Evolutionary conservation across 1,140 invertebrate species (phyloP).

Genomic region (Xylocopa sonorina): DNA sequence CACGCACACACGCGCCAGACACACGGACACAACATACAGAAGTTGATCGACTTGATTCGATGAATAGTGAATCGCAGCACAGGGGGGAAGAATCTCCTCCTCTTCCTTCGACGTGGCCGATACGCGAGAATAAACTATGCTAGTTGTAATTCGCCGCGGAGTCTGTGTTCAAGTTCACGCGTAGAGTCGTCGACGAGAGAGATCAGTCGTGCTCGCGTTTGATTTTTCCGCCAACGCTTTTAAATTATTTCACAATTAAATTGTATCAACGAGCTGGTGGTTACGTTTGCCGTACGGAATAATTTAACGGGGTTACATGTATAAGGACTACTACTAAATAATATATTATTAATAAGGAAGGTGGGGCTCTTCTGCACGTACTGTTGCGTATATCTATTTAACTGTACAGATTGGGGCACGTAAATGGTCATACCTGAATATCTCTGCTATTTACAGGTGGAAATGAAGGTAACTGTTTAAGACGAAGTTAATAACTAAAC

Average conservation of each 20-base stretch:
- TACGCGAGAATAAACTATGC: slow-evolving; percentile 13
- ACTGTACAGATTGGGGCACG: too few species aligned
- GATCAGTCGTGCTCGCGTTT: slow-evolving; percentile 11
- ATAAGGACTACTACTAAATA: slow-evolving; percentile 21
- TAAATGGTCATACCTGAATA: too few species aligned
- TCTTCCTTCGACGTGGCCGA: neutral
- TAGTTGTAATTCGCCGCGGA: neutral
- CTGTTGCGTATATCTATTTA: slow-evolving; percentile 11
- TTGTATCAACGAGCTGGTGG: slow-evolving; percentile 19
- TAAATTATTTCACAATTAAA: slow-evolving; percentile 25
- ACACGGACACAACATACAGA: neutral
- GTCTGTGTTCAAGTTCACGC: slow-evolving; percentile 14
- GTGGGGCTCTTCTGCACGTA: slow-evolving; percentile 27
- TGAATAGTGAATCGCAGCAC: neutral
- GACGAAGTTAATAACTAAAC: too few species aligned
- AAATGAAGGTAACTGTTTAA: too few species aligned
- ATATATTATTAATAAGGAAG: slow-evolving; percentile 11
- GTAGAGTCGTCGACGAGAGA: slow-evolving; percentile 13
- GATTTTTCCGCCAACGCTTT: slow-evolving; percentile 29
- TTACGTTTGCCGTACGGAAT: neutral
- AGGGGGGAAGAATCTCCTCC: neutral
- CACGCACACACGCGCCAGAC: neutral
- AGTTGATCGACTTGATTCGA: neutral
- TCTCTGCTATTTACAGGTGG: too few species aligned
- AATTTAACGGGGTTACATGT: neutral